phyloP scores from a whole-genome alignment of 2,888 invertebrate genomes.

The Lithophane leautieri region DNA sequence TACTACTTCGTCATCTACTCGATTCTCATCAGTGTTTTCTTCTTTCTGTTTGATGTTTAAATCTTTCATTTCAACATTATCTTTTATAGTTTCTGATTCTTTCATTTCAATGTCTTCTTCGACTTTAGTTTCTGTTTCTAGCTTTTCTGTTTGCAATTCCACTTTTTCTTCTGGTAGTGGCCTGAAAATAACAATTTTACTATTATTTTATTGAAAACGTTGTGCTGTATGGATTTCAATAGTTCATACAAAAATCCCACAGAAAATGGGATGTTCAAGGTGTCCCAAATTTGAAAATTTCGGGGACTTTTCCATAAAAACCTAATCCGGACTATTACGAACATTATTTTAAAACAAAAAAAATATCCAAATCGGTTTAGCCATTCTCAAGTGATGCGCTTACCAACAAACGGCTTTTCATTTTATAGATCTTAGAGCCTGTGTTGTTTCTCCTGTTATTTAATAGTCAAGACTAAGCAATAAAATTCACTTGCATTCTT shows the following conservation, averaged over 20 bases:
- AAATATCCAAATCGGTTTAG: neutral
- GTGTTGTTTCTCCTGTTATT: neutral
- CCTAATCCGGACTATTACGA: too few species aligned
- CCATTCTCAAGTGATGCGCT: neutral
- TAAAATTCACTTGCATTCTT: neutral
- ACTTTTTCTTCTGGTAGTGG: slow-evolving; percentile 38
- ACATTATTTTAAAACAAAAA: too few species aligned
- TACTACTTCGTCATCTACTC: neutral
- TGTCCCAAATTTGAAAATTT: neutral
- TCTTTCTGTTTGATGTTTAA: slow-evolving; percentile 9
- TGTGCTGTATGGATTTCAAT: neutral
- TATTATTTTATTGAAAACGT: neutral
- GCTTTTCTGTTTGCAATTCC: slow-evolving; percentile 13
- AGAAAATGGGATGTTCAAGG: neutral
- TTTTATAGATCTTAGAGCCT: neutral
- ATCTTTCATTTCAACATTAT: slow-evolving; percentile 37
- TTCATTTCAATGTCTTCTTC: slow-evolving; percentile 21
- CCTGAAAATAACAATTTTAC: slow-evolving; percentile 60
- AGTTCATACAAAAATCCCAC: neutral
- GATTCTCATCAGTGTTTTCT: neutral
- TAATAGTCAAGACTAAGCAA: neutral
- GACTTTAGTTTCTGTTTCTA: slow-evolving; percentile 6
- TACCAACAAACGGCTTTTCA: neutral
- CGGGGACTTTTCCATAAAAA: too few species aligned
- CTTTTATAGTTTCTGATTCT: slow-evolving; percentile 4